These are phyloP conservation scores for Caloenas nicobarica DNA, from an alignment of 2,113 vertebrate species.

Conservation along the genomic window DNA sequence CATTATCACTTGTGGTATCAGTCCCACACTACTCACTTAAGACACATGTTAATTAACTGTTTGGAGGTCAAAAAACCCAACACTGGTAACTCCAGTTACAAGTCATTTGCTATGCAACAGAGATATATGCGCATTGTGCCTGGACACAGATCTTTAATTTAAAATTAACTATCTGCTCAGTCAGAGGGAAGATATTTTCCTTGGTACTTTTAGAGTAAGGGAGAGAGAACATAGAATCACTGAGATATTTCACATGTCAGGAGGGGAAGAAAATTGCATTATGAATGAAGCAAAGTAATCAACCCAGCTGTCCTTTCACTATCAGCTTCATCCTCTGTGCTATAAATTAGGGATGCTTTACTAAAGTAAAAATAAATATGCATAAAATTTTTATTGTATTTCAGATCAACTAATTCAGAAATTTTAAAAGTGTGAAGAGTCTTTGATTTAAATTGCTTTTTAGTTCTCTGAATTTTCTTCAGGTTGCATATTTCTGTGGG, in stretches of 20 bases:
- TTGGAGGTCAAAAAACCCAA: neutral
- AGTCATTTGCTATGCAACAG: neutral
- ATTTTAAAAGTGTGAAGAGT: neutral
- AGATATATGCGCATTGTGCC: neutral
- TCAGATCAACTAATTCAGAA: neutral
- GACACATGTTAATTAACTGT: neutral
- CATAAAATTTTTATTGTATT: neutral
- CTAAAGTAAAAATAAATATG: neutral
- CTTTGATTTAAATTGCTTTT: neutral
- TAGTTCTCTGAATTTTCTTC: neutral
- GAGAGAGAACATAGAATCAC: neutral
- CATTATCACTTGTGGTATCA: neutral
- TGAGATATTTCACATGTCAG: neutral
- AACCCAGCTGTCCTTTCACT: neutral
- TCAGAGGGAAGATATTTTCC: neutral
- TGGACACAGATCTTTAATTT: constrained; percentile 32
- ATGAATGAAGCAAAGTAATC: constrained; percentile 9
- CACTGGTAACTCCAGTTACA: neutral
- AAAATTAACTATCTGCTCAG: constrained; percentile 23
- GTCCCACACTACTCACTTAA: neutral
- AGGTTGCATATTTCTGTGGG: neutral
- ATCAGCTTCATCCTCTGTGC: neutral
- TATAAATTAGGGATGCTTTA: neutral
- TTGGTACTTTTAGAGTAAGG: neutral
- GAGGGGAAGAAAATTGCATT: neutral